Conservation (phyloP, 92 coral and sea anemone species). For the Muricea muricata region DNA sequence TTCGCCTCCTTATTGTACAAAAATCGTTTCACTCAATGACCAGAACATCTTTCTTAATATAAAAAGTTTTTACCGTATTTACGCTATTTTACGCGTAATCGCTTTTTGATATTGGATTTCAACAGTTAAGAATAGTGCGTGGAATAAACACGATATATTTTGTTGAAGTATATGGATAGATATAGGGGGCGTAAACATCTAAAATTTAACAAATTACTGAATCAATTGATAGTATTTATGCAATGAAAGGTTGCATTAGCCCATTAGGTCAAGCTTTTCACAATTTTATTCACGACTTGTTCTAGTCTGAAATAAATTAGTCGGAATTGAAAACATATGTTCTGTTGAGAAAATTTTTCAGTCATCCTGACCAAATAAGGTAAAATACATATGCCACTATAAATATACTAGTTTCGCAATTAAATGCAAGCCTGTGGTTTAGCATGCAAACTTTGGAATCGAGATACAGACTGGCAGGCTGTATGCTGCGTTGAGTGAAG, state of each 20-base stretch:
- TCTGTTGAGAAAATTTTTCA: neutral
- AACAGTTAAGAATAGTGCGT: no score
- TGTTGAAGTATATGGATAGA: no score
- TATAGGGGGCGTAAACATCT: neutral
- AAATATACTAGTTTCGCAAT: neutral
- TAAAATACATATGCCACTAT: neutral
- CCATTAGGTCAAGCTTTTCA: no score
- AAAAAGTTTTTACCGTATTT: no score
- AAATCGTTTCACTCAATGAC: no score
- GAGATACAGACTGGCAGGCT: no score
- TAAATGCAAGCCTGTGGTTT: neutral
- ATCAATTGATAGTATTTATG: neutral
- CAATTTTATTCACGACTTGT: neutral
- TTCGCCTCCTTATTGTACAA: no score
- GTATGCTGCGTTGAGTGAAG: no score
- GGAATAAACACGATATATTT: no score
- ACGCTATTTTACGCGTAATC: no score
- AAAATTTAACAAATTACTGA: neutral
- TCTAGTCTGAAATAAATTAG: neutral
- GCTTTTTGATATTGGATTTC: no score
- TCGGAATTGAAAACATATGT: neutral
- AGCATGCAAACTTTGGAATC: neutral
- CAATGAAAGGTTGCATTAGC: neutral
- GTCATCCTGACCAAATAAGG: neutral
- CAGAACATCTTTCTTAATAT: no score